A percentile compares a stretch with the other conserved stretches of the same genome.
Conservation (phyloP, 2,113 vertebrate genomes). For the Stictonetta naevosa region DNA sequence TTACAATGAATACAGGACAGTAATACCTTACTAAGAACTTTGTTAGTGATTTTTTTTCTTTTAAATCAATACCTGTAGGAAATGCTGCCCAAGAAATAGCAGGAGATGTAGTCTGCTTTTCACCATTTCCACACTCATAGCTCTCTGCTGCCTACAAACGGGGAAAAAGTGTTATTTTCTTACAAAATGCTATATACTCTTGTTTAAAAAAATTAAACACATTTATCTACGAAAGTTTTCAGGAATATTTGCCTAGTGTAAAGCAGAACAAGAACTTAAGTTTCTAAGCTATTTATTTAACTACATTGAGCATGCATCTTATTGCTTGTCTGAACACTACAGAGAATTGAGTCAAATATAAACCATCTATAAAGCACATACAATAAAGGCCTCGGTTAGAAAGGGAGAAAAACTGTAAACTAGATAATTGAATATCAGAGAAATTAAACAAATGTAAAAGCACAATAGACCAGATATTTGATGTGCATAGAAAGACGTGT, state of each 20-base stretch:
- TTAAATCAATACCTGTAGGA: constrained; percentile 74
- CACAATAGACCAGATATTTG: background rate
- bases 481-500: background rate
- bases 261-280: background rate
- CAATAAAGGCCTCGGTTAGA: background rate
- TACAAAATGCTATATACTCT: background rate
- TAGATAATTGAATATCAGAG: too few species aligned
- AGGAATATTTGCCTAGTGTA: background rate
- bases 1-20: background rate
- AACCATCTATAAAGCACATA: background rate
- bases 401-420: too few species aligned
- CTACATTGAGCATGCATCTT: background rate
- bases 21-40: background rate
- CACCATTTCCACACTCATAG: constrained; percentile 76
- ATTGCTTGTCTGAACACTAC: background rate
- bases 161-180: background rate
- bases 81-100: constrained; percentile 84
- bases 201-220: background rate
- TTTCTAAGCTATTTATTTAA: background rate
- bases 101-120: constrained; percentile 76
- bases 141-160: constrained; percentile 79
- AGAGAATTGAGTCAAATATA: background rate
- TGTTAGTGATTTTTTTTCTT: background rate
- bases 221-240: background rate
- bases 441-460: background rate